These are phyloP conservation scores for Eospalax fontanierii DNA, from an alignment of 2,797 vertebrate species.

Conservation along the genomic window DNA sequence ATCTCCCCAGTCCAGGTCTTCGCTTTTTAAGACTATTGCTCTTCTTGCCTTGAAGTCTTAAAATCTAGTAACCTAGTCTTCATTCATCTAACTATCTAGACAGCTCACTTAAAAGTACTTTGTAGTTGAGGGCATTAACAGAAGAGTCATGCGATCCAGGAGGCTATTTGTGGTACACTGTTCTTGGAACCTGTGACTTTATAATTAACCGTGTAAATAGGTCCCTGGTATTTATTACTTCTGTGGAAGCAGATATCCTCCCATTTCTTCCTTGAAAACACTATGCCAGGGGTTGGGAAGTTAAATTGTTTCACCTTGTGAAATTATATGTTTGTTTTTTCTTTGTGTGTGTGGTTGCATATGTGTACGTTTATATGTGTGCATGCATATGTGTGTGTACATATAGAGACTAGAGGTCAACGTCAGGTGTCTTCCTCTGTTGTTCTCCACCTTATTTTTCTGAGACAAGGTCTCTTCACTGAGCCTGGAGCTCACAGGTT, in stretches of 20 bases:
- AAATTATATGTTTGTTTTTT: neutral
- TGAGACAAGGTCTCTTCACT: neutral
- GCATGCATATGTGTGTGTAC: neutral
- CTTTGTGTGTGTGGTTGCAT: neutral
- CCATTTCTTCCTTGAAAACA: neutral
- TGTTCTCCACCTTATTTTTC: neutral
- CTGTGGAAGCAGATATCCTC: neutral
- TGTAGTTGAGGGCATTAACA: neutral
- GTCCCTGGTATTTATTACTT: slow-evolving; percentile 3
- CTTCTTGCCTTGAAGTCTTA: neutral
- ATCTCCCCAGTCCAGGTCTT: too few species aligned
- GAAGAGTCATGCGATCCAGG: neutral
- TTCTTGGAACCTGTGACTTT: slow-evolving; percentile 26
- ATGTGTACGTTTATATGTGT: neutral
- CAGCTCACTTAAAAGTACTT: slow-evolving; percentile 1
- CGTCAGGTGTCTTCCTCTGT: neutral
- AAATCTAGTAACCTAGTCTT: neutral
- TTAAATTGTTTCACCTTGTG: neutral
- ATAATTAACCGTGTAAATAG: neutral
- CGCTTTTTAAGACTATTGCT: neutral
- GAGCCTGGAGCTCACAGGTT: neutral
- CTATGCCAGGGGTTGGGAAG: neutral
- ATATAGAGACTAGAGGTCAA: neutral
- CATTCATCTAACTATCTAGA: neutral
- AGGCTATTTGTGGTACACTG: neutral